A percentile compares a stretch with the other conserved stretches of the same genome.
Conservation (phyloP, 2,797 vertebrate genomes). For the Xenentodon cancila region DNA sequence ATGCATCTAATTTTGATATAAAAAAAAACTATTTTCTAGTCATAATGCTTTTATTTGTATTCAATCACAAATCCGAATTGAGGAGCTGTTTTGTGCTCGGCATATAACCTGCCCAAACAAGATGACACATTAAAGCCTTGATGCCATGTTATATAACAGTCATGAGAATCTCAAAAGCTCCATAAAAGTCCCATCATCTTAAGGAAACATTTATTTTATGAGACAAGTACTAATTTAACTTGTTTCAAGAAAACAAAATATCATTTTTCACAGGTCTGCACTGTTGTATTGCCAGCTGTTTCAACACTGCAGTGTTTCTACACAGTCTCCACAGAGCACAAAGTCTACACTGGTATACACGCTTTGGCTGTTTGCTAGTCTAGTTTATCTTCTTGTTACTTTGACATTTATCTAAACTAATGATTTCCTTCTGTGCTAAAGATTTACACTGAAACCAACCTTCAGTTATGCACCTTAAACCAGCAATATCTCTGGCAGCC, state of each 20-base stretch:
- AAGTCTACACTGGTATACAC: neutral
- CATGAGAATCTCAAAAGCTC: neutral
- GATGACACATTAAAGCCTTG: neutral
- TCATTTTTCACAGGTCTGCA: neutral
- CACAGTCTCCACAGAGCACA: neutral
- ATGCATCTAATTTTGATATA: too few relatives aligned
- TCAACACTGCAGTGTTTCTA: neutral
- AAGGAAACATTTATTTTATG: neutral
- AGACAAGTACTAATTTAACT: neutral
- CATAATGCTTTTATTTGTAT: too few relatives aligned
- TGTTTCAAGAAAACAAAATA: slow-evolving; percentile 2
- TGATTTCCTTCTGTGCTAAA: neutral
- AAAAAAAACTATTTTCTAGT: too few relatives aligned
- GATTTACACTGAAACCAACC: neutral
- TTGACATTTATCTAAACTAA: neutral
- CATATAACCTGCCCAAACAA: neutral
- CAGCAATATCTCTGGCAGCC: too few relatives aligned
- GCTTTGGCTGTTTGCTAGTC: too few relatives aligned
- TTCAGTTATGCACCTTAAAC: neutral
- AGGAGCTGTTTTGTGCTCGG: too few relatives aligned
- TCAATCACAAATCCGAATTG: too few relatives aligned
- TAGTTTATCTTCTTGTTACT: neutral
- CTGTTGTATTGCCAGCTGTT: neutral
- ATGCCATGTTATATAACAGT: neutral
- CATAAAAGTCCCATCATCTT: neutral